Evolutionary conservation across 2,113 vertebrate genomes (phyloP).

Genomic region (Corythornis vintsioides): DNA sequence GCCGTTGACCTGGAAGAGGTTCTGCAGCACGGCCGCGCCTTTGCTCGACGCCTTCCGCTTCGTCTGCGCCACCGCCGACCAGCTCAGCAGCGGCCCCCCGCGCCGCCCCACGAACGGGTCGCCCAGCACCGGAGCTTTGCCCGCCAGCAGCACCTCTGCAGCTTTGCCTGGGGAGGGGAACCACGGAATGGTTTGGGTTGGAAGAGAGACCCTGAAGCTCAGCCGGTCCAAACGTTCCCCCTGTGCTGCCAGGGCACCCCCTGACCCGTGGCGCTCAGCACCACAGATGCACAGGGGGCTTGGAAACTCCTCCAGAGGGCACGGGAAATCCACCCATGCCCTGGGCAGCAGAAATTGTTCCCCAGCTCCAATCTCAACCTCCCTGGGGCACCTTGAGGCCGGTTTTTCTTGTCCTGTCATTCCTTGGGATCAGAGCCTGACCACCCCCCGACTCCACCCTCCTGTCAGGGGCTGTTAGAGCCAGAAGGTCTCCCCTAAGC

Average conservation of each 20-base stretch:
- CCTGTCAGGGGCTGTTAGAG: no score
- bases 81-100: constrained; percentile 79
- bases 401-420: no score
- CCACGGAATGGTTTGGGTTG: not conserved
- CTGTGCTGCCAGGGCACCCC: not conserved
- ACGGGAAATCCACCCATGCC: not conserved
- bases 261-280: not conserved
- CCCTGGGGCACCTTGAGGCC: no score
- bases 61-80: constrained; percentile 81
- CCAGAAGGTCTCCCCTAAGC: not conserved
- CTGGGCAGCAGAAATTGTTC: no score
- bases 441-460: no score
- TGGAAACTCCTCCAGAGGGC: not conserved
- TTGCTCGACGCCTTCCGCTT: constrained; percentile 82
- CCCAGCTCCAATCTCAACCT: no score
- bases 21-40: constrained; percentile 69
- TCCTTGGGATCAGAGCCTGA: no score
- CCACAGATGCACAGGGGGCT: not conserved
- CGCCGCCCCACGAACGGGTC: constrained; percentile 76
- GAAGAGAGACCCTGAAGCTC: not conserved
- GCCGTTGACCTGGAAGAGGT: constrained; percentile 90
- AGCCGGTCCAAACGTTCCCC: not conserved
- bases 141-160: constrained; percentile 79
- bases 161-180: constrained; percentile 77
- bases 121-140: constrained; percentile 76